Base-by-base conservation (phyloP, 2,113 vertebrate species). In the Alethe castanea region DNA sequence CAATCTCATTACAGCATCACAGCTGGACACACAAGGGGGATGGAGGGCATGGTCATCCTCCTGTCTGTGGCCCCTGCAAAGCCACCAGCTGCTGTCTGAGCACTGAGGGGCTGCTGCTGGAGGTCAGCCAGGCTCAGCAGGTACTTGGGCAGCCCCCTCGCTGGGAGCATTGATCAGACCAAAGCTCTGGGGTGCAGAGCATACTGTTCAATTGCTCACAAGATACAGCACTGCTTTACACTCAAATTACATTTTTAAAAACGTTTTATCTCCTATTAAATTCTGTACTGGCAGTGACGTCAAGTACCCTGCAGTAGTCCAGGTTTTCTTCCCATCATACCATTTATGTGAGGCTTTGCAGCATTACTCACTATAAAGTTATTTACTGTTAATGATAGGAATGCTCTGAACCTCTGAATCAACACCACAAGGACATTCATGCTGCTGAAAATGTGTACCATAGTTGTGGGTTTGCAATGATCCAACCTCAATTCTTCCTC, bases 21-120 rank as follows among this genome's bases (percentile, higher is more conserved):
- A 94, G 91, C 93, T 95, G 95, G 91, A 69, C 62, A 82, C 90
- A 82, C 66, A 57, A 28, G 89, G 86, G 94, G 81, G 81, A 53
- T 31, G 87, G 48, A 44, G 86, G 73, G 44, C 73, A 69, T 9
- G 81, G 74, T 35, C 91, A 67, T 16, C 47, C 86, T 80, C 44
- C 79, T 74, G 52, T 89, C 84, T 82, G 57, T 0, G 25, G 70
- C 61, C 54, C 33, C 91, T 85, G 7, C 44, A 71, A 67, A 81
- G 91, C 64, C 78, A 79, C 70, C 90, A 92, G 90, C 84, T 91
- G 87, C 81, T 82, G 73, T 17, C 74, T 85, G 84, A 57, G 88
- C 11, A 3, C 57, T 36, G 36, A 50, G 44, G 14, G 65, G 69
- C 33, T 69, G 40, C 13, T 19, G 10, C 35, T 52, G 81, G 56